Evolutionary conservation across 2,113 vertebrate species (phyloP).

Genomic region (Microtus pennsylvanicus): DNA sequence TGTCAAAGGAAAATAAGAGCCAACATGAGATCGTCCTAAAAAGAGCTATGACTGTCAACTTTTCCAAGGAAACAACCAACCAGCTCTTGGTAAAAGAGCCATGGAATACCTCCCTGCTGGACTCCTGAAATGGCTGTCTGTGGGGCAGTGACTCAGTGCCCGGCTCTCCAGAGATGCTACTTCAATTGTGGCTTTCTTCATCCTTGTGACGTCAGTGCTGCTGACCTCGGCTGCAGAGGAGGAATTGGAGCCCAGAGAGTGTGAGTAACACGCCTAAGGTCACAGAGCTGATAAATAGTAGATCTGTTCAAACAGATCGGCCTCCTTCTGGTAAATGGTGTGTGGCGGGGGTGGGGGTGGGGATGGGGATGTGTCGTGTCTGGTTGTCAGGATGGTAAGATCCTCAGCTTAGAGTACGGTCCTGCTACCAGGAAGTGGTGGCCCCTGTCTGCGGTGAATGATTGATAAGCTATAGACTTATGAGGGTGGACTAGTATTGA

Average conservation of each 20-base stretch:
- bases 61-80: conserved; percentile 36
- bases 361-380: fast-evolving
- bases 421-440: neutral
- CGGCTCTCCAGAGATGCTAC: neutral
- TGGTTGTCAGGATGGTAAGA: neutral
- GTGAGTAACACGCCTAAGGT: neutral
- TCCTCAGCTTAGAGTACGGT: neutral
- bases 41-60: neutral
- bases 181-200: neutral
- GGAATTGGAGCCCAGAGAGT: neutral
- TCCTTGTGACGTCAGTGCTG: neutral
- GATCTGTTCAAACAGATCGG: neutral
- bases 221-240: neutral
- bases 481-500: neutral
- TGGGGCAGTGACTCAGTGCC: neutral
- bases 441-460: neutral
- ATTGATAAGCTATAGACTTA: neutral
- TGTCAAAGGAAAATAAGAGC: conserved; percentile 1
- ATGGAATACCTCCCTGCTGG: neutral
- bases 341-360: neutral
- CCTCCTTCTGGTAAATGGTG: neutral
- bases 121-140: neutral
- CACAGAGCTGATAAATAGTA: neutral
- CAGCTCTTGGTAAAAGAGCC: neutral
- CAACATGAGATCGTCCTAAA: conserved; percentile 44